These are phyloP conservation scores for Drosophila sucinea DNA, from an alignment of 1,140 invertebrate genomes.

Conservation along the genomic window DNA sequence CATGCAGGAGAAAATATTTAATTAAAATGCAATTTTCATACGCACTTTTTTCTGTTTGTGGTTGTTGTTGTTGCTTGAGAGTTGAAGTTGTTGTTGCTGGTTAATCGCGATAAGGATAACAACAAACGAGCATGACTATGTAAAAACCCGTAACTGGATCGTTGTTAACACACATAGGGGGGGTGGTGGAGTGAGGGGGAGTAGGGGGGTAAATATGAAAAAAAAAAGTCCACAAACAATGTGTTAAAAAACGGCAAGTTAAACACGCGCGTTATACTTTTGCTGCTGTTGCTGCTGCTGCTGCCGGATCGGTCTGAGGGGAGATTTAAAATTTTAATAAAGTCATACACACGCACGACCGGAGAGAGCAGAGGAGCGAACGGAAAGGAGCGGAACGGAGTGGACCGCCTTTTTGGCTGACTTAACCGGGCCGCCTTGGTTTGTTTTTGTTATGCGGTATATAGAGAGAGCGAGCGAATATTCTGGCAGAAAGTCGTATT, in stretches of 20 bases:
- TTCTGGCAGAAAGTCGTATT: constrained; percentile 29
- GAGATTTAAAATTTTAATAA: constrained; percentile 73
- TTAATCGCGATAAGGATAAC: constrained; percentile 58
- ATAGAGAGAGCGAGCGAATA: background rate
- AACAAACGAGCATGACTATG: constrained; percentile 33
- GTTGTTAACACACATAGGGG: constrained; percentile 29
- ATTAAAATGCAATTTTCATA: constrained; percentile 53
- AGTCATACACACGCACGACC: constrained; percentile 73
- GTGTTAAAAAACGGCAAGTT: constrained; percentile 53
- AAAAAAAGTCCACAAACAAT: constrained; percentile 67
- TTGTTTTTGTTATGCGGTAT: background rate
- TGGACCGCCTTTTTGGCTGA: constrained; percentile 20
- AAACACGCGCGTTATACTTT: constrained; percentile 61
- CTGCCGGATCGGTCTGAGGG: constrained; percentile 3
- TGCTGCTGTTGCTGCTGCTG: background rate
- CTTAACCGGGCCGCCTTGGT: constrained; percentile 18
- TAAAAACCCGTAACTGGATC: constrained; percentile 1
- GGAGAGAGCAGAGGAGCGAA: constrained; percentile 34
- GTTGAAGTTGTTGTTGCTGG: constrained; percentile 14
- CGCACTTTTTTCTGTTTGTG: constrained; percentile 26
- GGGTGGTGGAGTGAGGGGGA: background rate
- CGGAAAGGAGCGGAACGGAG: constrained; percentile 14
- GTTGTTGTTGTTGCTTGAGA: background rate
- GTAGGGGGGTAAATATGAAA: constrained; percentile 11
- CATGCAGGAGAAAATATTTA: constrained; percentile 44